phyloP scores from a whole-genome alignment of 2,113 vertebrate genomes.

The Pimephales promelas region DNA sequence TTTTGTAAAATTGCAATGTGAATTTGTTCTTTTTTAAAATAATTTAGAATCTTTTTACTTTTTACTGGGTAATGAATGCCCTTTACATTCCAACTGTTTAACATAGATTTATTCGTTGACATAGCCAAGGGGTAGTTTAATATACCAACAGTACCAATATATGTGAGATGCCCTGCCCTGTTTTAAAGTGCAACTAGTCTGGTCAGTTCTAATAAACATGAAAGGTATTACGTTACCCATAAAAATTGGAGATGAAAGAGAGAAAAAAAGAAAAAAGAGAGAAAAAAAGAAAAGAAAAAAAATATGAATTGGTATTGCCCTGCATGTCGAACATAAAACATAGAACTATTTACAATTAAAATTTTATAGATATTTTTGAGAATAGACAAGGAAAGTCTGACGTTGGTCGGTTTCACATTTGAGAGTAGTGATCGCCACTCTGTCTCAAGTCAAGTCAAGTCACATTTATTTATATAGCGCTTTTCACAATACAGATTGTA shows the following conservation, averaged over 20 bases:
- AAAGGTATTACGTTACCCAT: not conserved
- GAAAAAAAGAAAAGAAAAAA: not conserved
- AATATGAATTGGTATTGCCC: not conserved
- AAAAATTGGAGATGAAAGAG: not conserved
- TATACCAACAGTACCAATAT: too few relatives aligned
- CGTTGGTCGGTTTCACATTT: too few relatives aligned
- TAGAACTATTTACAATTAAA: too few relatives aligned
- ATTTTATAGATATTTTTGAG: not conserved
- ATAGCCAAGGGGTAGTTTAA: not conserved
- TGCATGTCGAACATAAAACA: not conserved
- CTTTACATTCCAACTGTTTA: slow-evolving; percentile 6
- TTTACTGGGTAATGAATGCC: not conserved
- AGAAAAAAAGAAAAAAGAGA: not conserved
- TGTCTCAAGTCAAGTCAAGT: too few relatives aligned
- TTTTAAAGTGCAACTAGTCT: not conserved
- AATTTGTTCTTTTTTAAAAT: not conserved
- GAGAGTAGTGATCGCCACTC: too few relatives aligned
- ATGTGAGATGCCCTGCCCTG: too few relatives aligned
- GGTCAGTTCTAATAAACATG: not conserved
- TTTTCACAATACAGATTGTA: too few relatives aligned
- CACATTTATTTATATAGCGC: too few relatives aligned
- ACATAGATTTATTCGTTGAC: not conserved
- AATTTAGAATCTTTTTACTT: not conserved
- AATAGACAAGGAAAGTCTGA: not conserved
- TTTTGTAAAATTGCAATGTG: not conserved